Evolutionary conservation across 2,888 invertebrate genomes (phyloP).

Genomic region (Stenoptilia bipunctidactyla): DNA sequence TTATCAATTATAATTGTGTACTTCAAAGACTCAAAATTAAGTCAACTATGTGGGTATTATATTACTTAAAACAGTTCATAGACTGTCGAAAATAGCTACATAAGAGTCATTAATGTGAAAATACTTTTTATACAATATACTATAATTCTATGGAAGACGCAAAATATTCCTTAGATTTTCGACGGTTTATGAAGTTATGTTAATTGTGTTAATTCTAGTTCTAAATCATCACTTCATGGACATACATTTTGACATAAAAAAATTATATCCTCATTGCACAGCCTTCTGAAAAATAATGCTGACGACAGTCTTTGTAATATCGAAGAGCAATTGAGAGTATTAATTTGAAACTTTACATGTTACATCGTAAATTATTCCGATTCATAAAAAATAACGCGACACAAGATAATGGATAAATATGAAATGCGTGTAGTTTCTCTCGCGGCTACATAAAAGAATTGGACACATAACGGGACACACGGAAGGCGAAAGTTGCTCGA

Average conservation of each 20-base stretch:
- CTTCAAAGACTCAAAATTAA: conserved; percentile 21
- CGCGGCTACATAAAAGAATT: conserved; percentile 38
- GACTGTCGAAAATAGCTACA: conserved; percentile 35
- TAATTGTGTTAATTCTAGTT: conserved; percentile 63
- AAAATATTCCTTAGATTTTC: conserved; percentile 16
- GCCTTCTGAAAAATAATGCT: conserved; percentile 63
- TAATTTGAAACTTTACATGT: neutral
- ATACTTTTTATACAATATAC: neutral
- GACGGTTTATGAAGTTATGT: conserved; percentile 56
- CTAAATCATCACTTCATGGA: conserved; percentile 49
- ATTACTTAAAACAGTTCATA: conserved; percentile 46
- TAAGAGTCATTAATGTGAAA: neutral
- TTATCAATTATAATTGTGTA: too few relatives aligned
- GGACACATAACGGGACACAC: conserved; percentile 57
- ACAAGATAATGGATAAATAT: neutral
- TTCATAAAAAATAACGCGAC: neutral
- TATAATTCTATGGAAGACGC: neutral
- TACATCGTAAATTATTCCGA: neutral
- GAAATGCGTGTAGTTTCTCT: conserved; percentile 56
- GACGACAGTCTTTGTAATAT: conserved; percentile 67
- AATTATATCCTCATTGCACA: conserved; percentile 57
- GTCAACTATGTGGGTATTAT: conserved; percentile 34
- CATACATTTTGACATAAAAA: neutral
- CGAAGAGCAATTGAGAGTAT: conserved; percentile 44
- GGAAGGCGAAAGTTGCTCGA: conserved; percentile 57